Conservation (phyloP, 2,113 vertebrate species). For the Sturnira hondurensis region DNA sequence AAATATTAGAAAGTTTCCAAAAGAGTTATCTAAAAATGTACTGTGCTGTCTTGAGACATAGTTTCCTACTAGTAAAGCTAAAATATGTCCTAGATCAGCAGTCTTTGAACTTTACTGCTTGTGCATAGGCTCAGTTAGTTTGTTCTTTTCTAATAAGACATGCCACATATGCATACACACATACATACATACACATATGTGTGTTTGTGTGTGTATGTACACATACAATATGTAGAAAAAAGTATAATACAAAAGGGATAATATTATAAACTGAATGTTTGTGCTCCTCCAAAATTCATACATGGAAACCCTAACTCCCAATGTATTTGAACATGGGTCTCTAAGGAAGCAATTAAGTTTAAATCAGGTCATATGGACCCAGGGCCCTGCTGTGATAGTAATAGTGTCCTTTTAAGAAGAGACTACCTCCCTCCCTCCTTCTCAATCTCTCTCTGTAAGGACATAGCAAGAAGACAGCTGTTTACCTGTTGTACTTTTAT, state of each 20-base stretch:
- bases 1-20: constrained; percentile 1
- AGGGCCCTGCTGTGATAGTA: not conserved
- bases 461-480: not conserved
- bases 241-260: not conserved
- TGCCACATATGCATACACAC: not conserved
- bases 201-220: not conserved
- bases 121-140: not conserved
- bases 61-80: not conserved
- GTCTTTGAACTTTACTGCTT: not conserved
- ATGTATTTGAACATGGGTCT: not conserved
- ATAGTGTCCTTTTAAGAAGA: not conserved
- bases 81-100: not conserved
- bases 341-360: not conserved
- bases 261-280: not conserved
- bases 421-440: not conserved
- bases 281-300: not conserved
- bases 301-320: not conserved
- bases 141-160: not conserved
- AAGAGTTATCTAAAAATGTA: not conserved
- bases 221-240: not conserved
- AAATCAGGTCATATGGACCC: not conserved
- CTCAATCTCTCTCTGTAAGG: not conserved
- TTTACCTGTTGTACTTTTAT: not conserved
- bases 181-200: not conserved
- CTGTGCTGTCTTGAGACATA: not conserved